A percentile compares a stretch with the other conserved stretches of the same genome.
Evolutionary conservation across 2,797 vertebrate genomes (phyloP).

Genomic region (Etheostoma perlongum): DNA sequence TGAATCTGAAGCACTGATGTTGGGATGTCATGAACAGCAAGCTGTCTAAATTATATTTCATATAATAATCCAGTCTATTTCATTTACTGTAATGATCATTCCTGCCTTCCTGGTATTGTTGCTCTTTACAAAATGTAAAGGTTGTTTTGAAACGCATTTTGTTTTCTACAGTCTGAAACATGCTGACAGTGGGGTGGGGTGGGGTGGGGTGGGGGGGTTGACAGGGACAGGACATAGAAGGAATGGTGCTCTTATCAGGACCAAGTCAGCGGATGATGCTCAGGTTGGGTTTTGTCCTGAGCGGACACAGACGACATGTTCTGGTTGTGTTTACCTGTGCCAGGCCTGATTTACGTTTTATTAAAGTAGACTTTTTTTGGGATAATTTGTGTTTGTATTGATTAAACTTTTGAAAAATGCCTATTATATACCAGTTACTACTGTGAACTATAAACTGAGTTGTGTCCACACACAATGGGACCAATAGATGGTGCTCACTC

Average conservation of each 20-base stretch:
- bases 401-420: not conserved
- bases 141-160: constrained; percentile 15
- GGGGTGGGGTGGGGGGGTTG: constrained; percentile 14
- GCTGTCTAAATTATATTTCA: not conserved
- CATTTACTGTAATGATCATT: not conserved
- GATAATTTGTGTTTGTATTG: not conserved
- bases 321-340: constrained; percentile 17
- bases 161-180: constrained; percentile 23
- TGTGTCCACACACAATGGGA: not conserved
- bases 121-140: constrained; percentile 20
- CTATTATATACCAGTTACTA: not conserved
- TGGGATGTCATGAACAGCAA: not conserved
- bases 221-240: not conserved
- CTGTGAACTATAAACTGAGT: not conserved
- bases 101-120: constrained; percentile 22
- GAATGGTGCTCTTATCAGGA: not conserved
- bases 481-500: constrained; percentile 68
- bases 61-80: no score
- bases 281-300: constrained; percentile 15
- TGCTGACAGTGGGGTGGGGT: constrained; percentile 24
- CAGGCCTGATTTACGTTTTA: constrained; percentile 9
- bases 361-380: not conserved
- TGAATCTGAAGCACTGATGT: constrained; percentile 31
- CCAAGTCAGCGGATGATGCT: constrained; percentile 28
- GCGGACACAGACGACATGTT: constrained; percentile 28